Evolutionary conservation across 2,113 vertebrate genomes (phyloP).

Genomic region (Calidris pygmaea): DNA sequence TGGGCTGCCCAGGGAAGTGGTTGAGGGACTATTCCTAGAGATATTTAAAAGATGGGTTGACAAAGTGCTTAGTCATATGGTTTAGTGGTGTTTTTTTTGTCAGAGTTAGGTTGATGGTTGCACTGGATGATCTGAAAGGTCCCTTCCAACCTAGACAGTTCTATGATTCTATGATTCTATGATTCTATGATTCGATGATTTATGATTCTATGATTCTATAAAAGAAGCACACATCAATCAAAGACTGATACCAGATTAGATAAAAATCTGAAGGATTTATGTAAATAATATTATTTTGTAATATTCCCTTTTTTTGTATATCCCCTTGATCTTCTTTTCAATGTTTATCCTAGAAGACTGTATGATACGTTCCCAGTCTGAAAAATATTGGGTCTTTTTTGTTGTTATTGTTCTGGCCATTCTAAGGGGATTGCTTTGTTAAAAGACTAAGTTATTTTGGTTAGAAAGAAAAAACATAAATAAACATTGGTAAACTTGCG

Average conservation of each 20-base stretch:
- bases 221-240: not conserved
- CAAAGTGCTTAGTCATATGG: too few species aligned
- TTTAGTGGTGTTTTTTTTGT: too few species aligned
- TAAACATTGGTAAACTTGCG: not conserved
- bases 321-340: not conserved
- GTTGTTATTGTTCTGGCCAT: not conserved
- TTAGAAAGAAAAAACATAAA: not conserved
- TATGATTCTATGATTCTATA: too few species aligned
- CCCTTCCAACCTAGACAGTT: too few species aligned
- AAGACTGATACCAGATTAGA: not conserved
- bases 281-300: not conserved
- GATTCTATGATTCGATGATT: too few species aligned
- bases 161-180: too few species aligned
- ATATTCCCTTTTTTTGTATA: too few species aligned
- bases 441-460: not conserved
- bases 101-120: too few species aligned
- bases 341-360: not conserved
- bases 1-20: too few species aligned
- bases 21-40: too few species aligned
- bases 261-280: not conserved
- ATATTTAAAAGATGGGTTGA: too few species aligned
- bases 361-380: fast-evolving
- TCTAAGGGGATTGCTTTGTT: not conserved
- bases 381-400: not conserved
- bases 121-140: too few species aligned